phyloP scores from a whole-genome alignment of 2,113 vertebrate species.

The Gymnarchus niloticus region DNA sequence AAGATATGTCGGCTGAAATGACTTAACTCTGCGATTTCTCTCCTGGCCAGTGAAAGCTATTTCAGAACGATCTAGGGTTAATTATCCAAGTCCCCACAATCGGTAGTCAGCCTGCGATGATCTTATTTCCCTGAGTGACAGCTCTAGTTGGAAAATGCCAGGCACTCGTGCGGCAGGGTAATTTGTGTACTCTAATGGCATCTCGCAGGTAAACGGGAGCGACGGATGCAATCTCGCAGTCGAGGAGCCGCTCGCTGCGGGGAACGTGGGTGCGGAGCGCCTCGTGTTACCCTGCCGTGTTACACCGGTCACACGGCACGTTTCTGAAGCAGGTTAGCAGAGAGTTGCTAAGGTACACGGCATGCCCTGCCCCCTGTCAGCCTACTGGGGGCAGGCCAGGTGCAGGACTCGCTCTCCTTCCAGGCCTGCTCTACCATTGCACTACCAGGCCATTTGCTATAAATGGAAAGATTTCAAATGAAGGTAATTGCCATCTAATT shows the following conservation, averaged over 20 bases:
- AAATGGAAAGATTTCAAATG: background rate
- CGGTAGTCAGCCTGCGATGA: background rate
- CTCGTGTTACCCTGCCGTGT: too few species aligned
- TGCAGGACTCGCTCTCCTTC: background rate
- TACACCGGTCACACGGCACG: background rate
- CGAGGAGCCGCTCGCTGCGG: too few species aligned
- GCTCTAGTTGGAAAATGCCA: conserved; percentile 8
- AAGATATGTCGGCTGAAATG: conserved; percentile 3
- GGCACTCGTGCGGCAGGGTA: background rate
- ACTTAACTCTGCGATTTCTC: background rate
- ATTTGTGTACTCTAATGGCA: background rate
- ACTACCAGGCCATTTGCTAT: conserved; percentile 12
- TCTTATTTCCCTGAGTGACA: conserved; percentile 5
- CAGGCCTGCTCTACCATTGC: background rate
- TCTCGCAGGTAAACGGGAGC: background rate
- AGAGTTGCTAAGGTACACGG: background rate
- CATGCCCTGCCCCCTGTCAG: background rate
- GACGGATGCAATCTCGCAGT: background rate
- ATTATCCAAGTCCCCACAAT: background rate
- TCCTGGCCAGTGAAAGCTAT: background rate
- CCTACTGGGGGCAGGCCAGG: background rate
- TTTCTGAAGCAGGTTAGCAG: background rate
- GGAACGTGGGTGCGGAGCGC: too few species aligned
- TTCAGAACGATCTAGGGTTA: background rate
- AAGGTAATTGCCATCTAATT: conserved; percentile 16